Conservation (phyloP, 30 jellyfish, hydroid and myxozoan species). For the Aurelia sp. region DNA sequence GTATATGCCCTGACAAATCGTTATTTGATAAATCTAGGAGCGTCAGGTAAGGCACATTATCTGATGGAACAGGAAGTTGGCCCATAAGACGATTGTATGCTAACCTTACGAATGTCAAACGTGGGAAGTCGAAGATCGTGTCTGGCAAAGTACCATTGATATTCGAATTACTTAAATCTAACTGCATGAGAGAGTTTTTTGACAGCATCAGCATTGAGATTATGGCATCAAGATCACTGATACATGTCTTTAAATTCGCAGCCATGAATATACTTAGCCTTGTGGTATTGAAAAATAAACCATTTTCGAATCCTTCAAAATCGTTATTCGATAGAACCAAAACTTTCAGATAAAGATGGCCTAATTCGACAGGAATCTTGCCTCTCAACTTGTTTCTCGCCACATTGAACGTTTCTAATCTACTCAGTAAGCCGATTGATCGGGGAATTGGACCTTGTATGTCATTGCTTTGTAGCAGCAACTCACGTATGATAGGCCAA, state of each 20-base stretch:
- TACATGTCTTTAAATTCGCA: constrained; percentile 5
- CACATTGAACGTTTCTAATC: constrained; percentile 21
- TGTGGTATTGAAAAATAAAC: not conserved
- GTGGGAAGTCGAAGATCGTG: constrained; percentile 9
- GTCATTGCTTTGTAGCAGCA: constrained; percentile 45
- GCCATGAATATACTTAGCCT: constrained; percentile 30
- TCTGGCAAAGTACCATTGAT: constrained; percentile 38
- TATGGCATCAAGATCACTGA: constrained; percentile 1
- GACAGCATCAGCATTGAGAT: constrained; percentile 12
- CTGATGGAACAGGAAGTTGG: constrained; percentile 32
- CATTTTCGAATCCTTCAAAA: constrained; percentile 36
- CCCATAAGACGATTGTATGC: constrained; percentile 37
- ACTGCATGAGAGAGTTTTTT: constrained; percentile 13
- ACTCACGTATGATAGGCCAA: constrained; percentile 36
- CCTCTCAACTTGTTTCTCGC: constrained; percentile 44
- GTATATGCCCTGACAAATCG: constrained; percentile 47
- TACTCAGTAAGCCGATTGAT: constrained; percentile 38
- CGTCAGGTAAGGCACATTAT: constrained; percentile 41
- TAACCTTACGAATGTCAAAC: constrained; percentile 30
- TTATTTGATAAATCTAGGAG: constrained; percentile 38
- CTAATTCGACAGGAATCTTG: constrained; percentile 22
- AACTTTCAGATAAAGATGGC: constrained; percentile 27
- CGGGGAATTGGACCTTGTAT: constrained; percentile 48
- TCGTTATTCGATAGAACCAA: constrained; percentile 36
- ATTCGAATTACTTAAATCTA: constrained; percentile 52